Percentiles rank a stretch among this genome's conserved stretches.
phyloP scores from a whole-genome alignment of 2,797 vertebrate species.

The Myotis findleyi region DNA sequence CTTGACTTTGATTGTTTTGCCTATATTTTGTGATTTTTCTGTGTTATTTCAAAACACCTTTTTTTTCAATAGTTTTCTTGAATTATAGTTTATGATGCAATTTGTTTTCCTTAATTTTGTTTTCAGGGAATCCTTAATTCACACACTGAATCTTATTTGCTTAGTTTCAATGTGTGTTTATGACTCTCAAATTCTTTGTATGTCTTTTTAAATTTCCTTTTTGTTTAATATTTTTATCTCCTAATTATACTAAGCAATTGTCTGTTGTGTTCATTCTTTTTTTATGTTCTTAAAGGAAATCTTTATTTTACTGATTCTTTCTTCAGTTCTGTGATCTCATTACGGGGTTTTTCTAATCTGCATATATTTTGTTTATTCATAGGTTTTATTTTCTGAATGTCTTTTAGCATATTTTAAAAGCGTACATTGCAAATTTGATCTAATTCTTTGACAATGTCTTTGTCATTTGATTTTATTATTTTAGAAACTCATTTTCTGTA shows the following conservation, averaged over 20 bases:
- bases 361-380: neutral
- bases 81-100: neutral
- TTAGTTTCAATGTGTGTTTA: neutral
- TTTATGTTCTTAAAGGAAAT: neutral
- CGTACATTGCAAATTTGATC: neutral
- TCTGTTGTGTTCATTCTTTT: neutral
- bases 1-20: neutral
- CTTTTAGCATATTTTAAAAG: slow-evolving; percentile 4
- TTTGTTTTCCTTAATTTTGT: neutral
- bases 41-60: neutral
- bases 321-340: neutral
- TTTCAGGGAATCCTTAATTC: neutral
- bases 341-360: neutral
- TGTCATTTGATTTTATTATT: neutral
- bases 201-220: neutral
- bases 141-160: neutral
- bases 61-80: neutral
- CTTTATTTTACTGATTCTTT: neutral
- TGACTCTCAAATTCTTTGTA: neutral
- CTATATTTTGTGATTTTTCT: neutral
- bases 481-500: neutral
- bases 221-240: neutral
- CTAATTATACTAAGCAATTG: neutral
- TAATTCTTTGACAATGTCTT: neutral
- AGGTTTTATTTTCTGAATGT: neutral